These are phyloP conservation scores for Tragelaphus imberbis DNA, from an alignment of 2,113 vertebrate genomes.

Conservation along the genomic window DNA sequence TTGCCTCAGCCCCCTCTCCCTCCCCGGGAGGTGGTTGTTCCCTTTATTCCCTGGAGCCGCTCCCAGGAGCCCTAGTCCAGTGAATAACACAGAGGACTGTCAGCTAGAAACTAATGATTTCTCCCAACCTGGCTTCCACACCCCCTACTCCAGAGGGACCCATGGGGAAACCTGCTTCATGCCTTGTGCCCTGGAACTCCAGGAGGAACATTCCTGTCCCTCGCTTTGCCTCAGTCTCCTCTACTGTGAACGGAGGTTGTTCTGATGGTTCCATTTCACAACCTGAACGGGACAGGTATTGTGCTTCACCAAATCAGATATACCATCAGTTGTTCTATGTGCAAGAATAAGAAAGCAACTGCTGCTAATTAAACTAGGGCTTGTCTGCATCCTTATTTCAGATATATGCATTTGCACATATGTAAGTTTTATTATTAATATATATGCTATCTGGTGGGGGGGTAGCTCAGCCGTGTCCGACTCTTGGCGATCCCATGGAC, in stretches of 20 bases:
- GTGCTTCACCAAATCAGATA: background rate
- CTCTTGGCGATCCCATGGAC: background rate
- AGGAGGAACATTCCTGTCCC: background rate
- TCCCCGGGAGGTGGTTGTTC: background rate
- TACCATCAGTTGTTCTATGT: background rate
- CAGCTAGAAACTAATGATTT: background rate
- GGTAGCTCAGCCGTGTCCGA: background rate
- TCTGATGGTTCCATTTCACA: background rate
- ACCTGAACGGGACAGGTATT: background rate
- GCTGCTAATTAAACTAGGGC: background rate
- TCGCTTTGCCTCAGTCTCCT: background rate
- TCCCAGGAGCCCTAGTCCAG: background rate
- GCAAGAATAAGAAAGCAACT: background rate
- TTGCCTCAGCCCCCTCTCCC: background rate
- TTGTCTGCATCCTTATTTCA: background rate
- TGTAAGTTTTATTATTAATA: background rate
- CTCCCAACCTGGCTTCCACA: background rate
- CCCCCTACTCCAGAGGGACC: background rate
- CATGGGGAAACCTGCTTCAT: background rate
- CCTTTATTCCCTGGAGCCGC: background rate
- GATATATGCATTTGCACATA: background rate
- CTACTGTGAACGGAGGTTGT: background rate
- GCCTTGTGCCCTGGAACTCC: background rate
- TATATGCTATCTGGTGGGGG: background rate
- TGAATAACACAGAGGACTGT: background rate